Evolutionary conservation across 2,888 invertebrate species (phyloP), one percentile per base, ranked within the genome.

Genomic region (Pollenia angustigena): DNA sequence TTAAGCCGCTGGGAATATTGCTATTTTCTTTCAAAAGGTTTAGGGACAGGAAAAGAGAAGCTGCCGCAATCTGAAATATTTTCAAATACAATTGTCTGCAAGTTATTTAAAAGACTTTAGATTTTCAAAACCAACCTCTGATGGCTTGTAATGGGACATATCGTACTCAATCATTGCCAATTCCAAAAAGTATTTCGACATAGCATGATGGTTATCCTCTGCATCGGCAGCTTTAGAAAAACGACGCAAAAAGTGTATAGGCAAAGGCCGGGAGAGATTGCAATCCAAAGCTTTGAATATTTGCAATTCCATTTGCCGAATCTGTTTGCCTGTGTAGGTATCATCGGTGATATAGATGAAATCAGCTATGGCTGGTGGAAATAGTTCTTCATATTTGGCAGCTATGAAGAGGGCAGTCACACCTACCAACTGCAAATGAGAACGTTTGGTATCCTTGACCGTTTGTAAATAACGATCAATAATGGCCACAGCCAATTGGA

Each of bases 301-400:
- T 12, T 95, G 94, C 85, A 95, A 94, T 94, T 99, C 99, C 96
- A 98, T 98, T 87, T 95, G 94, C 64, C 97, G 94, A 54, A 99
- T 95, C 90, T 99, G 97, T 2, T 94, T 91, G 90, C 96, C 96
- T 4, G 95, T 95, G 92, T 97, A 99, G 0, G 98, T 96, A 91
- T 97, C 96, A 93, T 98, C 98, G 11, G 98, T 97, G 78, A 99
- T 97, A 92, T 96, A 98, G 14, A 97, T 96, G 94, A 98, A 98
- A 93, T 99, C 99, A 8, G 94, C 94, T 32, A 98, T 95, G 62
- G 97, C 97, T 0, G 99, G 98, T 1, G 97, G 95, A 90, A 96
- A 98, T 90, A 98, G 96, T 94, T 99, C 99, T 94, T 99, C 99
- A 91, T 98, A 99, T 93, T 99, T 99, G 91, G 97, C 95, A 0